Conservation (phyloP, 2,113 vertebrate genomes). For the Mastomys natalensis region DNA sequence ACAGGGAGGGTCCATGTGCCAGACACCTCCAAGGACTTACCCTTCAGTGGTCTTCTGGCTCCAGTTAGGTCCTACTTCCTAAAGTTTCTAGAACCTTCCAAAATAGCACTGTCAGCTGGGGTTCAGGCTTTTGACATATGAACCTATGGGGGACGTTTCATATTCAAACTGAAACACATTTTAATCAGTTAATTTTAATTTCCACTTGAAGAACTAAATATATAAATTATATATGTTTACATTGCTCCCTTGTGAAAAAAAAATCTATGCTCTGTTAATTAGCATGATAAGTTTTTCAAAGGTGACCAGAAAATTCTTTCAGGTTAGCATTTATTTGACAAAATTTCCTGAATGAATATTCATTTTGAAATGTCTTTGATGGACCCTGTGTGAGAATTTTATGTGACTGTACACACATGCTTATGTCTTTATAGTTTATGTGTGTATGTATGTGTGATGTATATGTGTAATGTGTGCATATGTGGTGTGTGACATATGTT, state of each 20-base stretch:
- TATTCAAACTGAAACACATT: conserved; percentile 19
- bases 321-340: conserved; percentile 47
- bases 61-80: background rate
- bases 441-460: background rate
- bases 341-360: conserved; percentile 47
- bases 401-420: background rate
- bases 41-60: background rate
- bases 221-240: conserved; percentile 7
- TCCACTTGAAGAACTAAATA: conserved; percentile 32
- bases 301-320: conserved; percentile 44
- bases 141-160: background rate
- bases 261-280: conserved; percentile 49
- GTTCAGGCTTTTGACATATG: background rate
- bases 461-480: background rate
- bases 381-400: background rate
- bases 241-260: conserved; percentile 26
- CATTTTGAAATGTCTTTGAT: conserved; percentile 42
- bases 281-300: conserved; percentile 53
- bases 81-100: background rate
- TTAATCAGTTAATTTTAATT: conserved; percentile 56
- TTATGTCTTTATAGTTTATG: background rate
- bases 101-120: background rate
- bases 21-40: background rate
- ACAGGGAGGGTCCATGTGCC: background rate
- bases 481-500: background rate